Conservation (phyloP, 23 tunicate species). For the Clavelina lepadiformis region DNA sequence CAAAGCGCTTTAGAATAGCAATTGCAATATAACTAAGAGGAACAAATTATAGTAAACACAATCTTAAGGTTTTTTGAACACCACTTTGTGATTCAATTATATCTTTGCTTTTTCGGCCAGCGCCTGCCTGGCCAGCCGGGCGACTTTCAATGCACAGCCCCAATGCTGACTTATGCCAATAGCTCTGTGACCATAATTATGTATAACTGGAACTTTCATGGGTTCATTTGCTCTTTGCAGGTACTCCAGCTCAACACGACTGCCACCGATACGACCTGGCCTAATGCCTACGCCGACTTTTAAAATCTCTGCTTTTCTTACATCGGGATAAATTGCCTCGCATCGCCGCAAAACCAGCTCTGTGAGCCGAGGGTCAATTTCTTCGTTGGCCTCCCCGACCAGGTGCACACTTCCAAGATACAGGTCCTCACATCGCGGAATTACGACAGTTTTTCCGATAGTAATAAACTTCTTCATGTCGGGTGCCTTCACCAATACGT, state of each 20-base stretch:
- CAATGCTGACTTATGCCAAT: conserved; percentile 30
- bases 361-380: background rate
- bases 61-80: no score
- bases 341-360: conserved; percentile 6
- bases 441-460: background rate
- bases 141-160: conserved; percentile 38
- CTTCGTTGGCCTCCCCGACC: background rate
- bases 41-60: no score
- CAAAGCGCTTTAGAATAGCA: no score
- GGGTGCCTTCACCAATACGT: conserved; percentile 15
- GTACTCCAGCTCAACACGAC: conserved; percentile 13
- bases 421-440: background rate
- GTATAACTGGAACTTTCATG: conserved; percentile 13
- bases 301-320: conserved; percentile 6
- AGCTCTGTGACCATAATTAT: conserved; percentile 37
- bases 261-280: conserved; percentile 32
- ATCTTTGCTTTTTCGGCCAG: no score
- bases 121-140: conserved; percentile 4
- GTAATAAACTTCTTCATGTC: background rate
- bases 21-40: no score
- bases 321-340: background rate
- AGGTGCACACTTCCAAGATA: background rate
- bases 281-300: conserved; percentile 15
- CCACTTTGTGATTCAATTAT: no score
- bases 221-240: background rate